Evolutionary conservation across 1,140 invertebrate species (phyloP).

Genomic region (Eufriesea mexicana): DNA sequence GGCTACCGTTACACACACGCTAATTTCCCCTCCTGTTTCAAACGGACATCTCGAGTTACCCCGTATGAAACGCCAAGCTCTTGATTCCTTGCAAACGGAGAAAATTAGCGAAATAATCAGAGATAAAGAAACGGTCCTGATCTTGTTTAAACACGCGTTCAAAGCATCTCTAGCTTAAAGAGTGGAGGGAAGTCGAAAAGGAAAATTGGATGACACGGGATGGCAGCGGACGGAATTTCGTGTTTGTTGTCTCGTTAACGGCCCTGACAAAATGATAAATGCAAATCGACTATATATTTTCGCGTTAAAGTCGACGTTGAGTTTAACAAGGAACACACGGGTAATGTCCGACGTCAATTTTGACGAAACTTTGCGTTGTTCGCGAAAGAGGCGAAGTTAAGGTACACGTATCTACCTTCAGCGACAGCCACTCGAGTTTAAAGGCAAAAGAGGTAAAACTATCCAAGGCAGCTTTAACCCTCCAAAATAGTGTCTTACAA

Average conservation of each 20-base stretch:
- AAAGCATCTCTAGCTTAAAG: background rate
- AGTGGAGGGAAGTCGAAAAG: background rate
- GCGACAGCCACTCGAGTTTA: background rate
- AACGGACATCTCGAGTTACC: too few species aligned
- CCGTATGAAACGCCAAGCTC: too few species aligned
- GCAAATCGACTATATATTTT: background rate
- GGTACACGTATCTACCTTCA: background rate
- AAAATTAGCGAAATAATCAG: background rate
- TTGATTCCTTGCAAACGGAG: background rate
- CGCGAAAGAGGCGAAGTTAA: conserved; percentile 10
- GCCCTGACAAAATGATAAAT: too few species aligned
- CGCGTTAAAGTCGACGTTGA: background rate
- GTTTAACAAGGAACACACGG: background rate
- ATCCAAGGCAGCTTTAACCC: background rate
- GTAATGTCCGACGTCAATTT: conserved; percentile 1
- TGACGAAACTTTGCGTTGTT: conserved; percentile 2
- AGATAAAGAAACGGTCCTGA: background rate
- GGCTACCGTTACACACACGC: too few species aligned
- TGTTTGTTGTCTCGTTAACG: background rate
- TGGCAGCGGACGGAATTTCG: background rate
- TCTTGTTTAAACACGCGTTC: too few species aligned
- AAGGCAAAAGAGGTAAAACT: background rate
- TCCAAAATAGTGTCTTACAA: background rate
- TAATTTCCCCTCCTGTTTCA: too few species aligned
- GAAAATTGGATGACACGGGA: too few species aligned